Conservation (phyloP, 2,113 vertebrate genomes). For the Cyprinodon brontotheroides region DNA sequence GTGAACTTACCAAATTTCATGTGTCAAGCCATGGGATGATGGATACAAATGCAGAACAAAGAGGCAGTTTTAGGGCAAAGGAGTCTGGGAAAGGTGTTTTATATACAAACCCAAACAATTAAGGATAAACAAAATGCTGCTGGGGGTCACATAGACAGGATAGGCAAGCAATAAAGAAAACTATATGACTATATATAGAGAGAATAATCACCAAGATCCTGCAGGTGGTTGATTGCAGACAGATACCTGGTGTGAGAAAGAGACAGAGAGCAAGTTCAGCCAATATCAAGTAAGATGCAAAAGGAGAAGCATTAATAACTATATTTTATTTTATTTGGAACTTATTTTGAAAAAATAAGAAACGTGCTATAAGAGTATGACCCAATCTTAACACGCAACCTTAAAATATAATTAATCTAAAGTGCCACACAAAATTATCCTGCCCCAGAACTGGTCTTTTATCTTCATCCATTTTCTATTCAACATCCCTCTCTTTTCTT, state of each 20-base stretch:
- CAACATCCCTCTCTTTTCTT: too few species aligned
- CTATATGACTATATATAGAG: neutral
- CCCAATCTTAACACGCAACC: too few species aligned
- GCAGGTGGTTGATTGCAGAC: neutral
- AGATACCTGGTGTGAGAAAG: neutral
- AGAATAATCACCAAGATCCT: neutral
- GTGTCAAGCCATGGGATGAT: too few species aligned
- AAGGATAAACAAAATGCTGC: neutral
- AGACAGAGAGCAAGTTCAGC: neutral
- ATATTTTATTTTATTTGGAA: too few species aligned
- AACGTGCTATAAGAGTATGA: neutral
- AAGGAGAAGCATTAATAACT: neutral
- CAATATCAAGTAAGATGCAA: neutral
- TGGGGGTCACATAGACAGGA: neutral
- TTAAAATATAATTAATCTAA: too few species aligned
- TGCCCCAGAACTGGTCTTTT: too few species aligned
- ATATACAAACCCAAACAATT: neutral
- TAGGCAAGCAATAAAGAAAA: neutral
- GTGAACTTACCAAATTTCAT: too few species aligned
- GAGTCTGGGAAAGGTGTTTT: neutral
- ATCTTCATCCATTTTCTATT: too few species aligned
- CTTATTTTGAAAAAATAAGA: neutral
- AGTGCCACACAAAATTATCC: too few species aligned
- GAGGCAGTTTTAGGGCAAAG: too few species aligned
- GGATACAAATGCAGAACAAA: too few species aligned